Evolutionary conservation across 1,140 invertebrate species (phyloP), one percentile per base, ranked within the genome.

Genomic region (Drosophila paulistorum): DNA sequence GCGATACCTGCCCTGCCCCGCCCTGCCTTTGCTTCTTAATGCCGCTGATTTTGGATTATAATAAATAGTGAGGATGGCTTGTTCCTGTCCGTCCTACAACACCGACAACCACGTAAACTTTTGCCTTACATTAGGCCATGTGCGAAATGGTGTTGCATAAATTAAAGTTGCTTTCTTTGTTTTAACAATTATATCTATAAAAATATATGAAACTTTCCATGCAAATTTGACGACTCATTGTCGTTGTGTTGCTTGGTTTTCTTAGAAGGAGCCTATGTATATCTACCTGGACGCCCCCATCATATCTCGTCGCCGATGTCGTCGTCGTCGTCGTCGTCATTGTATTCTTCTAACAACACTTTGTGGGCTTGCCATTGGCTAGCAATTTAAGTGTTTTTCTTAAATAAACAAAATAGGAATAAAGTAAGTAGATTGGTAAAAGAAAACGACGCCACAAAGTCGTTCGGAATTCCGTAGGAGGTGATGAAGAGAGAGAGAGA

Each of bases 381-480:
- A 51, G 3, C 45, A 51, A 51, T 51, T 51, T 51, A 23, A 51
- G 45, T 51, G 45, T 51, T 51, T 51, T 51, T 51, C 17, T 51
- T 51, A 23, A 51, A 51, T 51, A 51, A 51, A 51, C 45, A 51
- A 51, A 51, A 51, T 51, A 30, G 30, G 20, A 51, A 20, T 51
- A 23, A 51, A 51, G 45, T 51, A 51, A 51, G 45, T 51, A 51
- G 45, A 51, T 51, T 51, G 45, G 45, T 51, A 14, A 51, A 51
- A 51, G 45, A 51, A 51, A 51, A 51, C 45, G 45, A 51, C 45
- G 45, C 45, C 45, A 51, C 45, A 51, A 51, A 51, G 45, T 51
- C 45, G 45, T 51, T 30, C 45, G 20, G 30, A 30, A 30, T 30
- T 30, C 30, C 30, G 30, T 30, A 30, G 30, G 14, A 20, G 35